Evolutionary conservation across 2,888 invertebrate species (phyloP).

Genomic region (Eupithecia tripunctaria): DNA sequence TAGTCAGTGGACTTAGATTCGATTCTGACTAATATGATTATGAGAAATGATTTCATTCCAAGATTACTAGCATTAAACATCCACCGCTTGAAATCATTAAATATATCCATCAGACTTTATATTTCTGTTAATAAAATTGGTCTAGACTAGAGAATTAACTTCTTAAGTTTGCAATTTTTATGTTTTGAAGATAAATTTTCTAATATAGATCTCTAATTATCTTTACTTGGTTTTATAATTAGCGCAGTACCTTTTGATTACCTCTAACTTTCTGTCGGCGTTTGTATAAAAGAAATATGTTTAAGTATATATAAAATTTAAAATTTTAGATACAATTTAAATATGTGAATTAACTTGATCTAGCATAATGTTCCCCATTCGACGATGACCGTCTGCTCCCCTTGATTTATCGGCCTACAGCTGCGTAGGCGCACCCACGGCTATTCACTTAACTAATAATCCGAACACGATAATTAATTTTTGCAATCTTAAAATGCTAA

Average conservation of each 20-base stretch:
- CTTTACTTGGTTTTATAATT: neutral
- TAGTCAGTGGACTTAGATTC: constrained; percentile 36
- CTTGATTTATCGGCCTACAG: constrained; percentile 58
- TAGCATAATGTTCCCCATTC: constrained; percentile 18
- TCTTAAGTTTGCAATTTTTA: constrained; percentile 24
- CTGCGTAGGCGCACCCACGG: constrained; percentile 70
- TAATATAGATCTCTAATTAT: constrained; percentile 17
- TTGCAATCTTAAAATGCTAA: constrained; percentile 36
- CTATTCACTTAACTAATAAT: constrained; percentile 48
- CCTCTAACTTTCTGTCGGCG: constrained; percentile 21
- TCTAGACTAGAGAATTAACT: constrained; percentile 19
- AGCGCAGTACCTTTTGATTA: constrained; percentile 1
- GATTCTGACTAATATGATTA: constrained; percentile 35
- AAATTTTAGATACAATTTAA: no score
- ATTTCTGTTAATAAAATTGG: constrained; percentile 20
- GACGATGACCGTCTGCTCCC: constrained; percentile 51
- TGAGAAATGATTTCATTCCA: constrained; percentile 31
- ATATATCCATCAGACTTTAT: constrained; percentile 16
- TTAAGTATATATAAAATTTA: neutral
- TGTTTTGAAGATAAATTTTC: neutral
- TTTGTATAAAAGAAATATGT: constrained; percentile 6
- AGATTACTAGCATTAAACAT: constrained; percentile 4
- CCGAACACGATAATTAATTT: constrained; percentile 38
- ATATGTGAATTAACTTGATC: constrained; percentile 15
- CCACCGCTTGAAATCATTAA: neutral